Evolutionary conservation across 1,140 invertebrate species (phyloP).

Genomic region (Holcopasites calliopsidis): DNA sequence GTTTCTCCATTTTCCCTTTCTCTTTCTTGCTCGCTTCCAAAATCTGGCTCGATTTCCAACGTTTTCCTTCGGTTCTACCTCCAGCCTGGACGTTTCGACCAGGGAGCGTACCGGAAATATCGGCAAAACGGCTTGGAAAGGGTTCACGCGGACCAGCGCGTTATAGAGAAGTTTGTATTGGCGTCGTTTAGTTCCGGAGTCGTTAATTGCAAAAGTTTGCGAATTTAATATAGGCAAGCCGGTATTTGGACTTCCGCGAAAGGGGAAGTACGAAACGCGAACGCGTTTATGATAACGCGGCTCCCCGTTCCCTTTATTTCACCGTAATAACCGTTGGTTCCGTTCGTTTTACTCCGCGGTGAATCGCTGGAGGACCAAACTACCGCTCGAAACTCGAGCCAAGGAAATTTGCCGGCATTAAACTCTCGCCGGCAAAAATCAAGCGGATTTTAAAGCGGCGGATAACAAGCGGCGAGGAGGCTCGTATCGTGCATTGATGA

Average conservation of each 20-base stretch:
- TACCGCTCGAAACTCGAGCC: not conserved
- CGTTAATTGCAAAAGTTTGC: slow-evolving; percentile 36
- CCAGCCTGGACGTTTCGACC: not conserved
- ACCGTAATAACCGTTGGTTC: not conserved
- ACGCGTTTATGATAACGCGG: not conserved
- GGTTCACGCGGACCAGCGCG: slow-evolving; percentile 7
- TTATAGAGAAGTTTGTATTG: slow-evolving; percentile 8
- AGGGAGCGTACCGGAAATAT: not conserved
- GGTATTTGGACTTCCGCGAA: not conserved
- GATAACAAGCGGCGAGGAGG: not conserved
- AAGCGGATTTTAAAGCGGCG: too few species aligned
- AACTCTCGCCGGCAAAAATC: not conserved
- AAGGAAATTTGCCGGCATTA: not conserved
- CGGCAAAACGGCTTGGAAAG: not conserved
- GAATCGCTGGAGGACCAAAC: not conserved
- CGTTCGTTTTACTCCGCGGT: not conserved
- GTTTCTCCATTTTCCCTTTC: not conserved
- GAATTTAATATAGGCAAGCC: slow-evolving; percentile 18
- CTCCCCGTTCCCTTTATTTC: not conserved
- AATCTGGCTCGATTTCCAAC: too few species aligned
- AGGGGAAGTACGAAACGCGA: too few species aligned
- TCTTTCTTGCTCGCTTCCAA: not conserved
- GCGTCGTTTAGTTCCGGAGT: slow-evolving; percentile 5
- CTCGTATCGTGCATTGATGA: not conserved
- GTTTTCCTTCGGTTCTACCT: not conserved